A percentile compares a stretch with the other conserved stretches of the same genome.
These are phyloP conservation scores for Australoheros facetus DNA, from an alignment of 2,797 vertebrate species.

Conservation along the genomic window DNA sequence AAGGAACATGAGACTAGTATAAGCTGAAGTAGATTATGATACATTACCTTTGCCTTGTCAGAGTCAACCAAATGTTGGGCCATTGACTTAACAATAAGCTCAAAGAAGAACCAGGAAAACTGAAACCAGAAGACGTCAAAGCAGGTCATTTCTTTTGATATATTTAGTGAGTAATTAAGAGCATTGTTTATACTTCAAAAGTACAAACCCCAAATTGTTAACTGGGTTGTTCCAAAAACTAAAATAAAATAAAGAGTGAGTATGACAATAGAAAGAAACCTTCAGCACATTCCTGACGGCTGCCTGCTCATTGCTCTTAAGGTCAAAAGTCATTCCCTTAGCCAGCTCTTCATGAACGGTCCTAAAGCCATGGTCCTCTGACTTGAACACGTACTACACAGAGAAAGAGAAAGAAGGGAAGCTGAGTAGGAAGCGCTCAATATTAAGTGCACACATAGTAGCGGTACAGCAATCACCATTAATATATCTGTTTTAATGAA, in stretches of 20 bases:
- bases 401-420: background rate
- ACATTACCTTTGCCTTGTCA: constrained; percentile 86
- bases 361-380: constrained; percentile 87
- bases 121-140: constrained; percentile 62
- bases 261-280: constrained; percentile 74
- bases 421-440: background rate
- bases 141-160: background rate
- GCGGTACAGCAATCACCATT: background rate
- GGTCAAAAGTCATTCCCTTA: constrained; percentile 91
- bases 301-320: constrained; percentile 91
- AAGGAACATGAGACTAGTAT: background rate
- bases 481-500: background rate
- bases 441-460: background rate
- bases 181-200: background rate
- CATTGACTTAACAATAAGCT: constrained; percentile 95
- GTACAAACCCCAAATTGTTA: no score
- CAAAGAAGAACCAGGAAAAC: constrained; percentile 99
- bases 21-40: background rate
- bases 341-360: constrained; percentile 94
- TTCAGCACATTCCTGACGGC: constrained; percentile 90
- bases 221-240: no score
- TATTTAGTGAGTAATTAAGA: background rate
- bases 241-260: background rate
- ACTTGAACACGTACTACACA: constrained; percentile 92
- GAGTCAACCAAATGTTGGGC: constrained; percentile 91